Base-by-base conservation (phyloP, 2,888 invertebrate genomes). In the Sicus ferrugineus region DNA sequence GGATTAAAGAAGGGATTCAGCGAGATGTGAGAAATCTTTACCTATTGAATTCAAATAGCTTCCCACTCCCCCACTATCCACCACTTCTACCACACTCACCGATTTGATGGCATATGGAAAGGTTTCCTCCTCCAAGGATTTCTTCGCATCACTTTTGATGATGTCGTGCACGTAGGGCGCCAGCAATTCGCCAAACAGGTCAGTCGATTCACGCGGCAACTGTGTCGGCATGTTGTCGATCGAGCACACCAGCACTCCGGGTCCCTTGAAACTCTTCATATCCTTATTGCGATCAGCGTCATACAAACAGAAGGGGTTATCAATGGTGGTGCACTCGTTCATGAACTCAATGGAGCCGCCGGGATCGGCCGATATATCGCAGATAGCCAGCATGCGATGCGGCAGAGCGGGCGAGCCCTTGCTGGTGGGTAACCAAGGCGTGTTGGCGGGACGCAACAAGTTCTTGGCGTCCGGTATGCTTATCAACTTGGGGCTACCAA, bases 201-300 rank as follows among this genome's bases (percentile, higher is more conserved):
- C 98, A 0, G 99, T 99, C 2, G 98, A 92, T 83, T 99, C 99
- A 56, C 95, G 89, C 0, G 99, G 99, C 73, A 99, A 87, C 84
- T 99, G 99, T 0, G 99, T 99, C 0, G 99, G 99, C 99, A 99
- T 99, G 86, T 99, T 99, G 86, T 99, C 99, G 76, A 99, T 99
- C 19, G 98, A 98, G 83, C 99, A 99, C n/a, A 99, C 98, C 65
- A 99, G 86, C 1, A 99, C 97, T 23, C 99, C 99, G 0, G 96
- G 94, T 0, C 98, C 98, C 84, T 94, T 95, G 86, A 97, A 97
- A 84, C 95, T 93, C 80, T 97, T 97, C 0, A 94, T 95, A 78
- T 97, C 97, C 85, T 96, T 97, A 83, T 99, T 98, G 72, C 97
- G 90, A 83, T 99, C 97, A 6, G 99, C 98, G 82, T 99, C 98